These are phyloP conservation scores for Busseola fusca DNA, from an alignment of 2,888 invertebrate species.

Conservation along the genomic window DNA sequence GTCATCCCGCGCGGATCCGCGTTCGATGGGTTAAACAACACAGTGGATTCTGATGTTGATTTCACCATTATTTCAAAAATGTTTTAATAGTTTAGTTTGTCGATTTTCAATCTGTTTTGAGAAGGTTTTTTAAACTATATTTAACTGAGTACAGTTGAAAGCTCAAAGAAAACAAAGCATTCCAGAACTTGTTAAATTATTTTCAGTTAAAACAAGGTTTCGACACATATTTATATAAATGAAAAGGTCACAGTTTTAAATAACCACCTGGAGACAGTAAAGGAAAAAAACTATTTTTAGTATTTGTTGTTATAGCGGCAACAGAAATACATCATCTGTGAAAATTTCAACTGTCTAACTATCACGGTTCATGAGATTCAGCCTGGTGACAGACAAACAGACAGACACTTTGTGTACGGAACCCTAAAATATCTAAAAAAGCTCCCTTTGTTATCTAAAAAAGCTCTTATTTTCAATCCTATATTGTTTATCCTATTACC, in stretches of 20 bases:
- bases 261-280: neutral
- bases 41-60: neutral
- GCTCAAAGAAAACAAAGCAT: neutral
- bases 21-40: neutral
- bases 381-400: too few species aligned
- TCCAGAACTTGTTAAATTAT: neutral
- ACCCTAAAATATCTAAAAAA: too few species aligned
- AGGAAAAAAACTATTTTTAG: neutral
- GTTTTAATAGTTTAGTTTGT: neutral
- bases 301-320: too few species aligned
- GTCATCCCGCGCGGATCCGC: too few species aligned
- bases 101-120: too few species aligned
- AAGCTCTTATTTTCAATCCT: neutral
- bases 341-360: too few species aligned
- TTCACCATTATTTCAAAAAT: too few species aligned
- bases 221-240: neutral
- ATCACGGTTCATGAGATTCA: too few species aligned
- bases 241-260: neutral
- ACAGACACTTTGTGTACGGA: too few species aligned
- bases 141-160: neutral
- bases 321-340: too few species aligned
- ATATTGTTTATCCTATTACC: neutral
- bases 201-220: neutral
- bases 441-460: constrained; percentile 9
- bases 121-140: neutral